Evolutionary conservation across 2,797 vertebrate genomes (phyloP), one percentile per base, ranked within the genome.

Genomic region (Arctocebus calabarensis): DNA sequence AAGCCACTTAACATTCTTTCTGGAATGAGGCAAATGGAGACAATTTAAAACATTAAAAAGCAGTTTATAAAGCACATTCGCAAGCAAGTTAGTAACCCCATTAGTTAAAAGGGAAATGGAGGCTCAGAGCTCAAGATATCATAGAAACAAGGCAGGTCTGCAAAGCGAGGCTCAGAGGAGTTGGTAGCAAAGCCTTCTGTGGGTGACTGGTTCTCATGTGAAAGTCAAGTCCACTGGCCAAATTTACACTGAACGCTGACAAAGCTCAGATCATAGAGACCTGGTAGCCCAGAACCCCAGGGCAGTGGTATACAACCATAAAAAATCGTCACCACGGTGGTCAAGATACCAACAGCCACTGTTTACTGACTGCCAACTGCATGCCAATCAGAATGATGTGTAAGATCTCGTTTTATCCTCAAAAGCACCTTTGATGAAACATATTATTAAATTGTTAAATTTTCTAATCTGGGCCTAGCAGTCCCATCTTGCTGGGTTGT

Each of bases 131-230:
- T 75, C 68, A n/a, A 32, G 16, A 0, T 59, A 25, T 59, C 14
- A 7, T 2, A 11, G 66, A 66, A 81, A 20, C 32, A n/a, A 71
- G 71, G 43, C 37, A 62, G 43, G 25, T 23, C 37, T 12, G 0
- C 52, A 45, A 22, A 13, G 10, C 1, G 10, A 22, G 12, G 59
- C 61, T 62, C 61, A 9, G 40, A 1, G 3, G 40, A 52, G 17
- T 5, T 14, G 81, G 52, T 3, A n/a, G 32, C 0, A 0, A 19
- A 27, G n/a, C n/a, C 2, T 0, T 57, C 55, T 68, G 77, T 66
- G 93, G 78, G 62, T 2, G 1, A n/a, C 43, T 45, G 19, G 74
- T 71, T 94, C 59, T 74, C 37, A 43, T 3, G 48, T 52, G 66
- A 95, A 81, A 94, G 84, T 79, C 59, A 75, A 70, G 52, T 57